phyloP scores from a whole-genome alignment of 2,113 vertebrate genomes.

The Psammodynastes pulverulentus region DNA sequence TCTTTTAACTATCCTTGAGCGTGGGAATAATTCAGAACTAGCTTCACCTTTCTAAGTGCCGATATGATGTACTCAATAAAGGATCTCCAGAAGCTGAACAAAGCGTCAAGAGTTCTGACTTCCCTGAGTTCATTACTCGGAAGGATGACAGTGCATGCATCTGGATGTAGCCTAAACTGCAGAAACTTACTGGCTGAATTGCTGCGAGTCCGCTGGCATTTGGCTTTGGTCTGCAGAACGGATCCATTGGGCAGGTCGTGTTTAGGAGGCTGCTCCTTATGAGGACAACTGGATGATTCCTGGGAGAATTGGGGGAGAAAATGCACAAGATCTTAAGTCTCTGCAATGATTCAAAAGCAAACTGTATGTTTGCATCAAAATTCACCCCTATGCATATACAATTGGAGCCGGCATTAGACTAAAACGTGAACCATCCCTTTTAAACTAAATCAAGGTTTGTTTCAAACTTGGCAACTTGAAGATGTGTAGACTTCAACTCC shows the following conservation, averaged over 20 bases:
- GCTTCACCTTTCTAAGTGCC: no score
- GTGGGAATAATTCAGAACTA: no score
- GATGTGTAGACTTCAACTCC: background rate
- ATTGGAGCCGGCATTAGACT: background rate
- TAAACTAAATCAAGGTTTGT: background rate
- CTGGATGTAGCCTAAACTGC: background rate
- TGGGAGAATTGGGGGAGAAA: conserved; percentile 38
- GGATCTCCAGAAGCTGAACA: no score
- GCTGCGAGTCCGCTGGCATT: conserved; percentile 74
- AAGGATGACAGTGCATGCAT: background rate
- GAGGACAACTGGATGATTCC: conserved; percentile 67
- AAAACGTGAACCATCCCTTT: background rate
- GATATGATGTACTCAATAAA: no score
- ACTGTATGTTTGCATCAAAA: background rate
- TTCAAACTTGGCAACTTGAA: background rate
- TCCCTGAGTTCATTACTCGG: no score
- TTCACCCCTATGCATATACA: background rate
- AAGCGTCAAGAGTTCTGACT: no score
- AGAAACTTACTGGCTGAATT: conserved; percentile 84
- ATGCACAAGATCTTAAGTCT: background rate
- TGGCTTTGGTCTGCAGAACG: conserved; percentile 60
- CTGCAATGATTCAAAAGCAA: background rate
- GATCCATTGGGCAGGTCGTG: conserved; percentile 59
- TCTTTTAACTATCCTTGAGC: no score
- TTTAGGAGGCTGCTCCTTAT: conserved; percentile 66